phyloP scores from a whole-genome alignment of 92 coral and sea anemone species.

The Diadumene lineata region DNA sequence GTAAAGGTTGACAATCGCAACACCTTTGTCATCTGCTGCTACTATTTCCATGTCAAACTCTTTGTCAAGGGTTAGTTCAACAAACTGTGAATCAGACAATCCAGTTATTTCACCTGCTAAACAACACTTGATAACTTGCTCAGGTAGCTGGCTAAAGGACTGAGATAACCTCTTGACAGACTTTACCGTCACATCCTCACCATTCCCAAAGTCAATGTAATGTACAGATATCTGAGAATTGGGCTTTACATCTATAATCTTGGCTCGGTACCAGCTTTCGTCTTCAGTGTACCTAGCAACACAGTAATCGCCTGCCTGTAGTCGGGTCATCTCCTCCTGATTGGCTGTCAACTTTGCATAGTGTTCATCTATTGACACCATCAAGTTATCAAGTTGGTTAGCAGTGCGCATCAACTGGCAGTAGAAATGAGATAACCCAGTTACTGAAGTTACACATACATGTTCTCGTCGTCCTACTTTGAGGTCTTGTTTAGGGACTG shows the following conservation, averaged over 20 bases:
- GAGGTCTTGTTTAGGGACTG: slow-evolving; percentile 29
- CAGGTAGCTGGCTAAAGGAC: slow-evolving; percentile 62
- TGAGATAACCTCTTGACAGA: slow-evolving; percentile 47
- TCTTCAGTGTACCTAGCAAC: slow-evolving; percentile 66
- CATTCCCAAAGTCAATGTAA: slow-evolving; percentile 91
- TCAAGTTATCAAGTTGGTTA: slow-evolving; percentile 45
- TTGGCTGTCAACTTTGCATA: slow-evolving; percentile 52
- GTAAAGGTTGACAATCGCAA: slow-evolving; percentile 48
- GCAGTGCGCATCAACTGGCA: slow-evolving; percentile 48
- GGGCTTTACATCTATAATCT: slow-evolving; percentile 25
- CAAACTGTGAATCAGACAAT: slow-evolving; percentile 33
- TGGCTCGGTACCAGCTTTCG: slow-evolving; percentile 86
- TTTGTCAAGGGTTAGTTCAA: slow-evolving; percentile 57
- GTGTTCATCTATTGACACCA: slow-evolving; percentile 61
- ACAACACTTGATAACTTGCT: slow-evolving; percentile 58
- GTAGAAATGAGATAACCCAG: slow-evolving; percentile 31
- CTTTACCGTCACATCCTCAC: slow-evolving; percentile 63
- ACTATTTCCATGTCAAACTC: slow-evolving; percentile 54
- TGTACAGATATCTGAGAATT: slow-evolving; percentile 40
- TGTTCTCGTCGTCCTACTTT: slow-evolving; percentile 39
- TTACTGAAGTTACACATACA: slow-evolving; percentile 48
- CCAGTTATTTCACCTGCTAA: slow-evolving; percentile 35
- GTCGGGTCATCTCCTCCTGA: slow-evolving; percentile 27
- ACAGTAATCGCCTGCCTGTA: slow-evolving; percentile 49
- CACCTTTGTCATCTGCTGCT: slow-evolving; percentile 17